Evolutionary conservation across 53 echinoderm and acorn worm species (phyloP), one percentile per base, ranked within the genome.

Genomic region (Henricia sp.): DNA sequence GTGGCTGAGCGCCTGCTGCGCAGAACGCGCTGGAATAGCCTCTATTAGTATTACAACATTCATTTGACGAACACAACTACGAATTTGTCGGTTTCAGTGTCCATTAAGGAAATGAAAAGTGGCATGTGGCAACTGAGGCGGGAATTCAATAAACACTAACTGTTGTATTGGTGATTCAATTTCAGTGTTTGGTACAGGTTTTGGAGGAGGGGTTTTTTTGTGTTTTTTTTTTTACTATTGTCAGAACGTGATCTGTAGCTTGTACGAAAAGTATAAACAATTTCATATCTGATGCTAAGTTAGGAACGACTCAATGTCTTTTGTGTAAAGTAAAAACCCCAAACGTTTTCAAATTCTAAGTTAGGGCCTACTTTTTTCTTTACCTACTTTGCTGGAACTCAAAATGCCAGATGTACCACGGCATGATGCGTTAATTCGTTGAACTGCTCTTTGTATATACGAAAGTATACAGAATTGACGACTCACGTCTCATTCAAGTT

Each of bases 11-110:
- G 24, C 17, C 36, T 21, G 73, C 73, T n/a, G 29, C 53, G 54
- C 20, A 38, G 16, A 67, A 33, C 30, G 34, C 51, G 10, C 54
- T n/a, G n/a, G n/a, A n/a, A n/a, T n/a, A n/a, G n/a, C 16, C 54
- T 17, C 34, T 16, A 35, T 34, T 53, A 52, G 26, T 76, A 40
- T 76, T 76, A 76, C 76, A 76, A 58, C 41, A 76, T 76, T 76
- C 41, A 38, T 39, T 41, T 41, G 56, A 59, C 58, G 32, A 57
- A 42, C 29, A 13, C 24, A 17, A 39, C 40, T 40, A 24, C 58
- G 1, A 38, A 26, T 55, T 25, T 40, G n/a, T n/a, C n/a, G n/a
- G 40, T 36, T 57, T 40, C 59, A 41, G 59, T 76, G 57, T 58
- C 76, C 21, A 57, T 72, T 72, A 72, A 36, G 19, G 51, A 57